Conservation (phyloP, 1,140 invertebrate species). For the Paraescarpia echinospica region DNA sequence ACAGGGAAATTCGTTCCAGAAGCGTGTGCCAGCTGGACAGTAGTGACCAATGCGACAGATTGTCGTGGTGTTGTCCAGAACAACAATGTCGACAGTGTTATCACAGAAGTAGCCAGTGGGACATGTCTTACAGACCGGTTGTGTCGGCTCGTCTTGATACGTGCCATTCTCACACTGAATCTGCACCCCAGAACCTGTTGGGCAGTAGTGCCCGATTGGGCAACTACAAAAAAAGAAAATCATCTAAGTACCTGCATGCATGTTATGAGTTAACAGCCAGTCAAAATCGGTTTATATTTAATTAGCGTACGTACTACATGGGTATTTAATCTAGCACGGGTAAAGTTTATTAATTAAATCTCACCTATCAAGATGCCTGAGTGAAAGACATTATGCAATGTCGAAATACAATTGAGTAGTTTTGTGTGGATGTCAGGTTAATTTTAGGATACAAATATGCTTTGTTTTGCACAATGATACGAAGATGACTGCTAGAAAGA, state of each 20-base stretch:
- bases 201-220: conserved; percentile 26
- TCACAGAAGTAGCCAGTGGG: conserved; percentile 50
- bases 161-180: conserved; percentile 49
- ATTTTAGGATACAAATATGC: not conserved
- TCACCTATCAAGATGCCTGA: not conserved
- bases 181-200: conserved; percentile 36
- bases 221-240: conserved; percentile 11
- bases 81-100: conserved; percentile 39
- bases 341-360: not conserved
- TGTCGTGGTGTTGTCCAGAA: conserved; percentile 44
- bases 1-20: conserved; percentile 45
- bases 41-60: conserved; percentile 49
- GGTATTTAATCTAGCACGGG: not conserved
- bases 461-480: not conserved
- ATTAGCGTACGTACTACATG: not conserved
- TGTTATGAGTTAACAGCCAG: not conserved
- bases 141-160: conserved; percentile 46
- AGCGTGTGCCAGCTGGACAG: conserved; percentile 47
- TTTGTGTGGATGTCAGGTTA: not conserved
- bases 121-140: conserved; percentile 45
- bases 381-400: not conserved
- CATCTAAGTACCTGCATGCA: not conserved
- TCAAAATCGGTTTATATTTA: not conserved
- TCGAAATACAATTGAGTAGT: not conserved
- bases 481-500: not conserved